Evolutionary conservation across 2,113 vertebrate species (phyloP), one percentile per base, ranked within the genome.

Genomic region (Sialia sialis): DNA sequence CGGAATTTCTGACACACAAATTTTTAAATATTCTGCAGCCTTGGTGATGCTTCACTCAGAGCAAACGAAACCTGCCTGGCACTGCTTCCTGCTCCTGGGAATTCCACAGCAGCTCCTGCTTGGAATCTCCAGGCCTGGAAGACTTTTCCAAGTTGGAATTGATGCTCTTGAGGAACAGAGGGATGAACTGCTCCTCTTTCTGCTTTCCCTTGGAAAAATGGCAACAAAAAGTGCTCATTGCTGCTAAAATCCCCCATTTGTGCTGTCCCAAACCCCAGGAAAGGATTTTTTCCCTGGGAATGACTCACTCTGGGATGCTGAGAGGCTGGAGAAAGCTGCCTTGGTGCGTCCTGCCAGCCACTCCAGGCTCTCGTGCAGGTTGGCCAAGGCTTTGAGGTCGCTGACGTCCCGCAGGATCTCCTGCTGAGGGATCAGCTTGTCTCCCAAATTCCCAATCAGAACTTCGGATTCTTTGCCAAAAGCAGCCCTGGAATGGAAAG

Each of bases 381-480:
- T 99, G 95, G 99, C 99, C 97, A 99, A 97, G 38, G 99, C 98
- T 94, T 99, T 99, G 90, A 99, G 98, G 97, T 99, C 99, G 10
- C 99, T 99, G 95, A 99, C 99, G 3, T 99, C 99, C 38, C 98
- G 97, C 34, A 99, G 98, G 95, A 99, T 99, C 97, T 99, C 99
- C 84, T 98, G 99, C 43, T 98, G 98, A 22, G 99, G 99, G 96
- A 99, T 99, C 83, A 99, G 96, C 43, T 99, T 99, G 96, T 99
- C 99, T 32, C 99, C 99, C 17, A 99, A 97, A 98, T 99, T 99
- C 39, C 99, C 99, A 4, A 99, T 99, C 73, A 99, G 97, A 29
- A 99, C 99, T 97, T 99, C 99, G 0, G 99, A 99, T 93, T 99
- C 99, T 69, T 99, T 99, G 63, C 98, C 99, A 41, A 99, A 99